These are phyloP conservation scores for Tyto alba DNA, from an alignment of 2,113 vertebrate genomes.

Conservation along the genomic window DNA sequence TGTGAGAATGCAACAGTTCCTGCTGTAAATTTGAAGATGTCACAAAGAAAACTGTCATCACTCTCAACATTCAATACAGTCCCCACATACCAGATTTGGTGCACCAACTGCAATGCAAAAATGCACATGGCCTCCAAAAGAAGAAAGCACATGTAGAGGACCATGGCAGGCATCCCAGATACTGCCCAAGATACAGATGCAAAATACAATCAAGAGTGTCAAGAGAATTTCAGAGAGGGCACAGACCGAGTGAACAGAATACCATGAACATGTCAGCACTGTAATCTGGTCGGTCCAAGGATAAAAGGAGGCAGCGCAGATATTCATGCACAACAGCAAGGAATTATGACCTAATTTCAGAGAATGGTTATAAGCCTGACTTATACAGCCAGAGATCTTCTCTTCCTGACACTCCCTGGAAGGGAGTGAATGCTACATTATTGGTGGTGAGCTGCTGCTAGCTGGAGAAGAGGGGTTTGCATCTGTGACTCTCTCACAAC, in stretches of 20 bases:
- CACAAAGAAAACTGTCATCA: neutral
- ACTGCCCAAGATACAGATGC: neutral
- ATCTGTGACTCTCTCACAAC: neutral
- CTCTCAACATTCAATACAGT: accelerated
- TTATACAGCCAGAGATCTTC: neutral
- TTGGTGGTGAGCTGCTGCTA: neutral
- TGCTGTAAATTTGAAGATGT: neutral
- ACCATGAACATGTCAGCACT: neutral
- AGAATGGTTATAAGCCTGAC: neutral
- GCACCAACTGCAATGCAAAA: neutral
- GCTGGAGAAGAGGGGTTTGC: neutral
- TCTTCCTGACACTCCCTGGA: neutral
- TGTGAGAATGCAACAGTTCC: neutral
- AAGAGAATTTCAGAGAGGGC: neutral
- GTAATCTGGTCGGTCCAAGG: neutral
- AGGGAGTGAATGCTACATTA: neutral
- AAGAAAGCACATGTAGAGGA: accelerated
- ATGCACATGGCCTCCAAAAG: neutral
- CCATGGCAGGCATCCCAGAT: neutral
- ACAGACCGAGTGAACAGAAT: neutral
- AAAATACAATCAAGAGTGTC: neutral
- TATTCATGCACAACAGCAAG: neutral
- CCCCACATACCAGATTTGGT: accelerated
- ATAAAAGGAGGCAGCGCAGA: neutral
- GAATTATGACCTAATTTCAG: neutral